phyloP scores from a whole-genome alignment of 2,888 invertebrate species.

The Imbricaverruca yamaguchii region DNA sequence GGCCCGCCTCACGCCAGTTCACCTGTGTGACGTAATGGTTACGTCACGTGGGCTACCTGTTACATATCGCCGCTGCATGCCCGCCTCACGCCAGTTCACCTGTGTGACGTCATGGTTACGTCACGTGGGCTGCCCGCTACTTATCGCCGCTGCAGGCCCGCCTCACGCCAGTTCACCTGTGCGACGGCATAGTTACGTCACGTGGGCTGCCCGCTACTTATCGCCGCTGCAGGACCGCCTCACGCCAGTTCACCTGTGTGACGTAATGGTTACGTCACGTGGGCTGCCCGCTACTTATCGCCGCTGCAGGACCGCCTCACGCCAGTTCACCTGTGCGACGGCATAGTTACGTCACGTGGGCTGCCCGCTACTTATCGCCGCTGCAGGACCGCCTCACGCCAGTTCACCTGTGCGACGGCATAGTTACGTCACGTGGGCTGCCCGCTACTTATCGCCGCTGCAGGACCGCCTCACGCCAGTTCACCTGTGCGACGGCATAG shows the following conservation, averaged over 20 bases:
- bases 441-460: background rate
- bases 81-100: constrained; percentile 2
- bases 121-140: background rate
- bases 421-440: background rate
- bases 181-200: background rate
- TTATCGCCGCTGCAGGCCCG: background rate
- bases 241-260: constrained; percentile 7
- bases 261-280: background rate
- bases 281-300: background rate
- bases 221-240: background rate
- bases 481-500: background rate
- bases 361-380: background rate
- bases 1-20: background rate
- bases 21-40: background rate
- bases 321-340: constrained; percentile 6
- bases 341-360: background rate
- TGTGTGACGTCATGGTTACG: background rate
- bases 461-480: background rate
- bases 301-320: background rate
- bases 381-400: background rate
- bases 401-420: constrained; percentile 5
- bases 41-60: background rate
- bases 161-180: constrained; percentile 4
- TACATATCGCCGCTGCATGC: background rate
- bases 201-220: background rate